Percentiles rank a stretch among this genome's conserved stretches.
These are phyloP conservation scores for Saxidomus purpurata DNA, from an alignment of 1,140 invertebrate species.

Conservation along the genomic window DNA sequence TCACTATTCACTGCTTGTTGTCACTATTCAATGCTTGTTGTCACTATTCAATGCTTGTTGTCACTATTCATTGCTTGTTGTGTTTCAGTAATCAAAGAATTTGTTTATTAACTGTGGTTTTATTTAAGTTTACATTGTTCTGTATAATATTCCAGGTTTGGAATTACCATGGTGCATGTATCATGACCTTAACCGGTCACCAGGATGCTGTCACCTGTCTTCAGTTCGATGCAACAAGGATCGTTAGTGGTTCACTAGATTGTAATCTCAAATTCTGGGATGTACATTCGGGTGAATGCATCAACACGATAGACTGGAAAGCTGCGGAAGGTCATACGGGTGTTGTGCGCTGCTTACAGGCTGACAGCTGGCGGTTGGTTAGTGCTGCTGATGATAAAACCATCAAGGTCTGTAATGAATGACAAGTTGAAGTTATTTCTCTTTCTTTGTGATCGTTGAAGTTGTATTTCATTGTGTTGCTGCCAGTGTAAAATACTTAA, in stretches of 20 bases:
- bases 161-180: constrained; percentile 86
- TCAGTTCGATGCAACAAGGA: constrained; percentile 87
- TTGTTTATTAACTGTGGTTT: too few species aligned
- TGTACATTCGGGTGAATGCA: constrained; percentile 86
- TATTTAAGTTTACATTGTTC: too few species aligned
- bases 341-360: constrained; percentile 87
- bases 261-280: constrained; percentile 88
- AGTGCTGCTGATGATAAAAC: constrained; percentile 89
- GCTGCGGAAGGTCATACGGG: constrained; percentile 88
- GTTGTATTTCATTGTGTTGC: too few species aligned
- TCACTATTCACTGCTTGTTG: too few species aligned
- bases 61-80: too few species aligned
- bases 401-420: constrained; percentile 86
- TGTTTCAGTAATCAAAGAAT: too few species aligned
- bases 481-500: too few species aligned
- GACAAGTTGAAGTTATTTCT: too few species aligned
- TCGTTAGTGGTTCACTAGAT: constrained; percentile 88
- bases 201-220: constrained; percentile 88
- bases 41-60: too few species aligned
- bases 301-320: constrained; percentile 89
- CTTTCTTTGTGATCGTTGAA: too few species aligned
- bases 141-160: constrained; percentile 86
- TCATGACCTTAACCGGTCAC: constrained; percentile 86
- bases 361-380: constrained; percentile 88
- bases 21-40: too few species aligned